A percentile compares a stretch with the other conserved stretches of the same genome.
Conservation (phyloP, 2,888 invertebrate species). For the Stictocephala bisonia region DNA sequence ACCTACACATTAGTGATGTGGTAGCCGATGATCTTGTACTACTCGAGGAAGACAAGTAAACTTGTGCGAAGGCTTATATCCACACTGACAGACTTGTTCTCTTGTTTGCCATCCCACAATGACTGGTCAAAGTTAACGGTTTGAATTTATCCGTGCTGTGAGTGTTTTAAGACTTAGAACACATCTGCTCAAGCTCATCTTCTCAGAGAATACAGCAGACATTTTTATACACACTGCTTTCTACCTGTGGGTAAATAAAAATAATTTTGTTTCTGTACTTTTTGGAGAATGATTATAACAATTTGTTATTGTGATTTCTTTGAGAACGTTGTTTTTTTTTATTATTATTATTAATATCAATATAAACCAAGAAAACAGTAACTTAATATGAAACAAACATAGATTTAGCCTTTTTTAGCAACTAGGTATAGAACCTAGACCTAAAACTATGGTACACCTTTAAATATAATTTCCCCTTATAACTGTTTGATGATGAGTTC, state of each 20-base stretch:
- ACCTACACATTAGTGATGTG: constrained; percentile 95
- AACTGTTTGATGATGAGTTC: too few species aligned
- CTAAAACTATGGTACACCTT: too few species aligned
- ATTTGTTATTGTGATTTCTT: too few species aligned
- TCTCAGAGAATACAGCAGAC: background rate
- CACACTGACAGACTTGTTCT: background rate
- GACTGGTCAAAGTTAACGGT: background rate
- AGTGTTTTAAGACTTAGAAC: background rate
- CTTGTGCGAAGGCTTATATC: background rate
- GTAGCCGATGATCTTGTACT: constrained; percentile 93
- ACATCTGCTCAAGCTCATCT: background rate
- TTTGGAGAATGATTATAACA: too few species aligned
- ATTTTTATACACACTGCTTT: too few species aligned
- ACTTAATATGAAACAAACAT: constrained; percentile 11
- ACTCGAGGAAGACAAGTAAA: constrained; percentile 76
- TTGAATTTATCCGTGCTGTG: constrained; percentile 7
- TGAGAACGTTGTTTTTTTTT: too few species aligned
- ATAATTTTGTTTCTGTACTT: too few species aligned
- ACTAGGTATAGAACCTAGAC: constrained; percentile 13
- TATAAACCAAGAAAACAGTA: background rate
- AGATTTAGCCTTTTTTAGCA: constrained; percentile 16
- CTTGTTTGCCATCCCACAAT: background rate
- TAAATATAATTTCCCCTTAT: too few species aligned
- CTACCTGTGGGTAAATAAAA: too few species aligned
- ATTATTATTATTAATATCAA: background rate